Conservation (phyloP, 1,140 invertebrate genomes). For the Trichogramma pretiosum region DNA sequence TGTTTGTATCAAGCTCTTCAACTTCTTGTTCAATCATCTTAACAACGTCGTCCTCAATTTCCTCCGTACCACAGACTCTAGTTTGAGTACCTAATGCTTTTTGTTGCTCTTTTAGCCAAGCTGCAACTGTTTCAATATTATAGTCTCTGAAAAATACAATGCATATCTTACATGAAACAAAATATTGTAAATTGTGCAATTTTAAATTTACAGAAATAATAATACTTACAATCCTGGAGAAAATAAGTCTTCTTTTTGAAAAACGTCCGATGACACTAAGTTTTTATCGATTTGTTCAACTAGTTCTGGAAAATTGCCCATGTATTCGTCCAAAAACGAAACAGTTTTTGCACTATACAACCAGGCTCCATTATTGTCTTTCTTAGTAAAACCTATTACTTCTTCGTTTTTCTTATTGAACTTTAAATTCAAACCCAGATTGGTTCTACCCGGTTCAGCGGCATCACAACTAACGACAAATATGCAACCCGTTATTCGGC, state of each 20-base stretch:
- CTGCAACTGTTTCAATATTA: conserved; percentile 51
- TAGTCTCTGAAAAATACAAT: conserved; percentile 17
- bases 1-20: conserved; percentile 33
- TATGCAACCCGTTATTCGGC: conserved; percentile 75
- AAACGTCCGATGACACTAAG: conserved; percentile 47
- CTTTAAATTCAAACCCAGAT: conserved; percentile 88
- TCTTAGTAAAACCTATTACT: conserved; percentile 71
- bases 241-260: conserved; percentile 60
- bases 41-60: conserved; percentile 62
- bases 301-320: conserved; percentile 62
- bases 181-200: neutral
- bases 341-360: conserved; percentile 71
- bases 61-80: conserved; percentile 57
- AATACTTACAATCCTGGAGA: conserved; percentile 26
- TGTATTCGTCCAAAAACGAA: conserved; percentile 61
- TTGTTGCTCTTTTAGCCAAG: conserved; percentile 65
- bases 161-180: neutral
- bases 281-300: conserved; percentile 53
- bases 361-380: conserved; percentile 61
- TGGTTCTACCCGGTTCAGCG: conserved; percentile 50
- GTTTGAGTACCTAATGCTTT: conserved; percentile 48
- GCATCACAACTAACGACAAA: conserved; percentile 48
- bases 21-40: conserved; percentile 52
- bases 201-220: neutral
- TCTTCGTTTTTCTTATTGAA: conserved; percentile 70